A percentile compares a stretch with the other conserved stretches of the same genome.
These are phyloP conservation scores for Grus americana DNA, from an alignment of 2,113 vertebrate species.

Conservation along the genomic window DNA sequence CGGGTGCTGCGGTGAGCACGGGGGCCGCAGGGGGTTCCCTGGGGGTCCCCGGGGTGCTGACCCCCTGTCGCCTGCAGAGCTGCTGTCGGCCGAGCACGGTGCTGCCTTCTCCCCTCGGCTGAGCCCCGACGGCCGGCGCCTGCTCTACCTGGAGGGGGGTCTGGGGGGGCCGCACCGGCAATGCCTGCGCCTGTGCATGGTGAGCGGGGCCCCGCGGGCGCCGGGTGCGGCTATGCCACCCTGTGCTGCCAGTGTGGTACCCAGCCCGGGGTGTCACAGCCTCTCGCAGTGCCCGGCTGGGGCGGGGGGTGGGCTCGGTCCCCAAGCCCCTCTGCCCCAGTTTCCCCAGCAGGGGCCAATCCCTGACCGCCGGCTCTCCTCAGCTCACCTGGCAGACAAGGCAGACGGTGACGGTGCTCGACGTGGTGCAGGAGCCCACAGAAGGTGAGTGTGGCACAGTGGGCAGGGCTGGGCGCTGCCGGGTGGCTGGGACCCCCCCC, in stretches of 20 bases:
- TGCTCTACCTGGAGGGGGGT: constrained; percentile 84
- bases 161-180: constrained; percentile 87
- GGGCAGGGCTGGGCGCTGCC: not conserved
- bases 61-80: constrained; percentile 67
- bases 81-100: constrained; percentile 78
- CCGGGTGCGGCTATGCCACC: rapidly evolving
- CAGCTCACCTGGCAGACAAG: constrained; percentile 28
- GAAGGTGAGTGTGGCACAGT: not conserved
- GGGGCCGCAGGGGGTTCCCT: rapidly evolving
- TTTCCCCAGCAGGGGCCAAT: not conserved
- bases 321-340: not conserved
- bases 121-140: constrained; percentile 88
- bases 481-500: rapidly evolving
- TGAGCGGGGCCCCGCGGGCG: constrained; percentile 5
- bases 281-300: rapidly evolving
- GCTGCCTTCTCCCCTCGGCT: constrained; percentile 88
- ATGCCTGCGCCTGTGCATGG: constrained; percentile 86
- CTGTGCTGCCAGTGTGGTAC: not conserved
- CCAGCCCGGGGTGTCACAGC: not conserved
- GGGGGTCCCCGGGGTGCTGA: not conserved
- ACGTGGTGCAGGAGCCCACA: not conserved
- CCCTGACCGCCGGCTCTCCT: not conserved
- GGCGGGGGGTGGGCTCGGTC: rapidly evolving
- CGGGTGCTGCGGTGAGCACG: constrained; percentile 83
- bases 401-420: not conserved